Conservation (phyloP, 2,797 vertebrate species). For the Coregonus suidteri region DNA sequence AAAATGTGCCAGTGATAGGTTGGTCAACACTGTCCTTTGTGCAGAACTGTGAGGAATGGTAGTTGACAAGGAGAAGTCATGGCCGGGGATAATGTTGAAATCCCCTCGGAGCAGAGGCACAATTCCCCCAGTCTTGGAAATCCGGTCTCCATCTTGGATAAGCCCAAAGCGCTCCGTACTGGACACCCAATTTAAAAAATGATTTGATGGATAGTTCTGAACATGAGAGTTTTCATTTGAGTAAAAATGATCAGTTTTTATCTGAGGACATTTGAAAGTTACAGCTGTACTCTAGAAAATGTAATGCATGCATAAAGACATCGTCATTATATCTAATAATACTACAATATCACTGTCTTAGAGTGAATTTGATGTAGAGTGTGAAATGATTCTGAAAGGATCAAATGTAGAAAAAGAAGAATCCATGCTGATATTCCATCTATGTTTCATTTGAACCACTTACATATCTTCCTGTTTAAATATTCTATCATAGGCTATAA, state of each 20-base stretch:
- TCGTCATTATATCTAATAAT: not conserved
- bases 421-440: too few species aligned
- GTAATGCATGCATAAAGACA: too few species aligned
- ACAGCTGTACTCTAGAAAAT: not conserved
- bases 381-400: not conserved
- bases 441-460: not conserved
- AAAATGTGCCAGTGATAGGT: slow-evolving; percentile 49
- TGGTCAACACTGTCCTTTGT: slow-evolving; percentile 51
- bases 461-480: slow-evolving; percentile 2
- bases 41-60: slow-evolving; percentile 64
- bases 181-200: slow-evolving; percentile 35
- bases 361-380: not conserved
- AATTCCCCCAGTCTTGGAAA: slow-evolving; percentile 66
- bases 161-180: slow-evolving; percentile 47
- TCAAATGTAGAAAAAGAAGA: too few species aligned
- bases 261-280: too few species aligned
- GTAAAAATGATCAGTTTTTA: not conserved
- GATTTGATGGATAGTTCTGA: slow-evolving; percentile 1
- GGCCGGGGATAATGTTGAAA: slow-evolving; percentile 61
- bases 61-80: slow-evolving; percentile 60
- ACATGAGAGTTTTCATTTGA: slow-evolving; percentile 2
- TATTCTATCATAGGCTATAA: not conserved
- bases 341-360: not conserved
- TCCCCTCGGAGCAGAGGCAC: slow-evolving; percentile 48
- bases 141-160: slow-evolving; percentile 51